Evolutionary conservation across 2,888 invertebrate species (phyloP), one percentile per base, ranked within the genome.

Genomic region (Papilio demoleus): DNA sequence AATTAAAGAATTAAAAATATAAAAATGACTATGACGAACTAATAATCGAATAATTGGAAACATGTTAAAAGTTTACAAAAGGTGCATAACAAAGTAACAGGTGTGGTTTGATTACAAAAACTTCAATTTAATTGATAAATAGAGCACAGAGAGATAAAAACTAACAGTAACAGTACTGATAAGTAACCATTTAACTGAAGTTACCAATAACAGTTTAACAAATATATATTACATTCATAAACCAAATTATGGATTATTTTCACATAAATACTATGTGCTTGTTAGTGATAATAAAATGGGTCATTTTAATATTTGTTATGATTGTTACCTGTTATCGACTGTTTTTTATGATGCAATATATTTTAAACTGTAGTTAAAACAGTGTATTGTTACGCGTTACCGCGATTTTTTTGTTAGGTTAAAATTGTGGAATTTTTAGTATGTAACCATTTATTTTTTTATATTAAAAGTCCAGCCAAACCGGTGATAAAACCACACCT

Each of bases 71-170:
- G 14, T n/a, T 2, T 56, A 56, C 31, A n/a, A 31, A 31, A 56
- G 14, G 27, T 27, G 27, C 27, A 27, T 27, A 27, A 24, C 27
- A 50, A 53, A 53, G 27, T 53, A n/a, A 27, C 34, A 31, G 27
- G 47, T 45, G 27, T 60, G 50, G 12, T 24, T 38, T 19, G 17
- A 4, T 56, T 31, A 45, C 59, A 36, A 36, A 42, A 53, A 59
- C 42, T n/a, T 14, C 27, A 64, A 34, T 27, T 71, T 68, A 70
- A 60, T 14, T 22, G 59, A 58, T 59, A 65, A 65, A 22, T 47
- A 45, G 65, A 59, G 65, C 65, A 36, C 9, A 24, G 24, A 65
- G 24, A 65, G 59, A 65, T 65, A 59, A 65, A 58, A 45, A 58
- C 11, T 24, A 56, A 27, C 19, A 31, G n/a, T 12, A 40, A 38